Percentiles rank a stretch among this genome's conserved stretches.
Conservation (phyloP, 2,888 invertebrate species). For the Drosophila stalkeri region DNA sequence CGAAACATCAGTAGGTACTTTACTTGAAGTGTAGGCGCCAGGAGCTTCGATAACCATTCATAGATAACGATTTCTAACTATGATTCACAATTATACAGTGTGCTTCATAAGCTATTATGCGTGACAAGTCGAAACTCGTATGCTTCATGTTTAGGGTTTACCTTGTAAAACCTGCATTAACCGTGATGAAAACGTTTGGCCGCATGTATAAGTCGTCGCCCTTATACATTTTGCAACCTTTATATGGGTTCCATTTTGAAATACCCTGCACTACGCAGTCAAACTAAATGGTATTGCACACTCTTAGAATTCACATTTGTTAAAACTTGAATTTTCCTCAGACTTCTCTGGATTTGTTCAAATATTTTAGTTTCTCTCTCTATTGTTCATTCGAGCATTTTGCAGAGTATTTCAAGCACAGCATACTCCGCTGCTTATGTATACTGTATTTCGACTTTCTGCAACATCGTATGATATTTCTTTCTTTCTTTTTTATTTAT, state of each 20-base stretch:
- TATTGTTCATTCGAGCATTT: neutral
- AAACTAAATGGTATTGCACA: neutral
- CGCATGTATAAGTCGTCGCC: conserved; percentile 40
- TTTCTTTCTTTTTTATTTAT: conserved; percentile 55
- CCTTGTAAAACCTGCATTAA: conserved; percentile 23
- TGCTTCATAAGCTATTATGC: conserved; percentile 9
- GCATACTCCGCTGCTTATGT: conserved; percentile 21
- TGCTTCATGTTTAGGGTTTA: conserved; percentile 18
- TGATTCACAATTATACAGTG: conserved; percentile 12
- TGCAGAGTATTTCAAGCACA: conserved; percentile 16
- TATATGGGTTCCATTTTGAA: conserved; percentile 1
- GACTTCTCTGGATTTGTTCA: neutral
- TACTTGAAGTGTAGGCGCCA: conserved; percentile 9
- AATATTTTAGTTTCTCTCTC: neutral
- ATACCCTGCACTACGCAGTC: neutral
- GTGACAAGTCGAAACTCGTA: conserved; percentile 24
- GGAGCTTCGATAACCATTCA: neutral
- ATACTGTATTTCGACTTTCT: conserved; percentile 54
- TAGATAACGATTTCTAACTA: conserved; percentile 20
- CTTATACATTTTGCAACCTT: conserved; percentile 44
- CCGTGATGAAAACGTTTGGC: conserved; percentile 22
- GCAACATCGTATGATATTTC: conserved; percentile 76
- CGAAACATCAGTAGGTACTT: conserved; percentile 11
- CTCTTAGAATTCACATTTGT: neutral
- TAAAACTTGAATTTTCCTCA: neutral